phyloP scores from a whole-genome alignment of 2,797 vertebrate genomes.

The Thunnus albacares region DNA sequence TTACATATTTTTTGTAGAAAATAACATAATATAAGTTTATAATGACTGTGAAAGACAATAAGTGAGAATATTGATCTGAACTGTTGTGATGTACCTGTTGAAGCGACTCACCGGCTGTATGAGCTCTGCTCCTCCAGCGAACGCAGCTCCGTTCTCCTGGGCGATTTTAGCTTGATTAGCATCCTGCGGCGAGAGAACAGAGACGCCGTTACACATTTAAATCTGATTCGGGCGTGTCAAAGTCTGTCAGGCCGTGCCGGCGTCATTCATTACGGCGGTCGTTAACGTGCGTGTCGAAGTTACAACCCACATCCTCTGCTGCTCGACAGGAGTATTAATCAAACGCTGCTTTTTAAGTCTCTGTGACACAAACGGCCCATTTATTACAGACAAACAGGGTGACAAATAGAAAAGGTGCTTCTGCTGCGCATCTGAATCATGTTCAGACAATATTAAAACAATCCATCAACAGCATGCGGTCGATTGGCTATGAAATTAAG shows the following conservation, averaged over 20 bases:
- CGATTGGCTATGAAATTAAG: slow-evolving; percentile 29
- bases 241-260: neutral
- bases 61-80: neutral
- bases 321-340: slow-evolving; percentile 27
- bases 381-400: slow-evolving; percentile 9
- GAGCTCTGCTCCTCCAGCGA: slow-evolving; percentile 90
- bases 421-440: slow-evolving; percentile 31
- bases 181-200: slow-evolving; percentile 78
- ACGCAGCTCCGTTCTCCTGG: slow-evolving; percentile 84
- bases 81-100: neutral
- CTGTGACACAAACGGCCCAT: neutral
- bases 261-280: slow-evolving; percentile 19
- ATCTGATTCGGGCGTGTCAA: neutral
- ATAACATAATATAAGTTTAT: no score
- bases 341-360: neutral
- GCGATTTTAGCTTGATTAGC: slow-evolving; percentile 84
- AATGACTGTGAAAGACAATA: no score
- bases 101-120: slow-evolving; percentile 85
- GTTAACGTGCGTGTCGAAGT: slow-evolving; percentile 29
- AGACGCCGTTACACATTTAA: neutral
- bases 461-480: slow-evolving; percentile 43
- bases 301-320: slow-evolving; percentile 12
- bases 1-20: no score
- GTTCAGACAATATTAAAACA: slow-evolving; percentile 10
- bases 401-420: slow-evolving; percentile 20